Conservation (phyloP, 1,140 invertebrate genomes). For the Bombus huntii region DNA sequence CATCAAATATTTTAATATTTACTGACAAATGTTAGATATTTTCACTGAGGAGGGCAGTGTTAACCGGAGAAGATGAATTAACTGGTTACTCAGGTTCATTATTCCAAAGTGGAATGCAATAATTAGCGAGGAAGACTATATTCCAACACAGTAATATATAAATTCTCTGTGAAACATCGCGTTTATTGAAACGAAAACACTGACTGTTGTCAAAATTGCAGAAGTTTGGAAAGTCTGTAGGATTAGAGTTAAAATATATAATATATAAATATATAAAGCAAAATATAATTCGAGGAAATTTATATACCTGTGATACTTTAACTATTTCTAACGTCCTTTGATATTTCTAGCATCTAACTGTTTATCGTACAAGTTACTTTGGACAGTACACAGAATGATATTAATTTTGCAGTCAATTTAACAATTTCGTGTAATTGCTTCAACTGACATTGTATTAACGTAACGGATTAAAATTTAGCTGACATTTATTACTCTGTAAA, state of each 20-base stretch:
- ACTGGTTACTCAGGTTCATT: too few species aligned
- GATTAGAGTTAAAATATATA: not conserved
- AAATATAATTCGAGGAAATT: not conserved
- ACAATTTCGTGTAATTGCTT: not conserved
- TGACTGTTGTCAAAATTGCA: not conserved
- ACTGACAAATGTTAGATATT: too few species aligned
- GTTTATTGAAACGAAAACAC: not conserved
- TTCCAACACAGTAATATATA: not conserved
- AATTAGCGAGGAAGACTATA: not conserved
- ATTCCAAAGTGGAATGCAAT: not conserved
- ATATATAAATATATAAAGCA: too few species aligned
- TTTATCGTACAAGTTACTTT: not conserved
- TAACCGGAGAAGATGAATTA: too few species aligned
- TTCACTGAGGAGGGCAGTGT: too few species aligned
- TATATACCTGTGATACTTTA: not conserved
- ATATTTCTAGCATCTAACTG: not conserved
- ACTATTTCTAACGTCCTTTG: not conserved
- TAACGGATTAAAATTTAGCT: not conserved
- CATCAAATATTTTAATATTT: too few species aligned
- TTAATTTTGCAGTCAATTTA: not conserved
- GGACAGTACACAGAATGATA: too few species aligned
- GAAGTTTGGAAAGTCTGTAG: not conserved
- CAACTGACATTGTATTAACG: not conserved
- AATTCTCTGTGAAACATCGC: not conserved
- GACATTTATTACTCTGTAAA: slow-evolving; percentile 28